Percentiles rank a stretch among this genome's conserved stretches.
These are phyloP conservation scores for Nansenia antarctica DNA, from an alignment of 2,113 vertebrate species.

Conservation along the genomic window DNA sequence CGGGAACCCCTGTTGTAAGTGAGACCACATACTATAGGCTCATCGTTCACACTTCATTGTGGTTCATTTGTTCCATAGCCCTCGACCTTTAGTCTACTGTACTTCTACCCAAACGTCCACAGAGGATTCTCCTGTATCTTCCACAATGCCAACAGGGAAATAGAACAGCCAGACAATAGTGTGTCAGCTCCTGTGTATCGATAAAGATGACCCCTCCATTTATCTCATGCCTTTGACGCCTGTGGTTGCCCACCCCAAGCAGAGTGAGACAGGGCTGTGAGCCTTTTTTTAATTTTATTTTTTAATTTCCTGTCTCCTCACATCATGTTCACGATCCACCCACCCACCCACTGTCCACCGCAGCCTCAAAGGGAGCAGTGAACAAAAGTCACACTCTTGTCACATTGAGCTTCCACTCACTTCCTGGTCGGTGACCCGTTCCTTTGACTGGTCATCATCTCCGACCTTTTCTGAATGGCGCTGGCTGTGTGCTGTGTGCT, in stretches of 20 bases:
- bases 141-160: constrained; percentile 10
- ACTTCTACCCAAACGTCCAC: not conserved
- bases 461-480: constrained; percentile 5
- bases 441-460: constrained; percentile 22
- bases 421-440: constrained; percentile 21
- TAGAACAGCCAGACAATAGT: constrained; percentile 23
- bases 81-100: not conserved
- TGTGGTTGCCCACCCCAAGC: constrained; percentile 27
- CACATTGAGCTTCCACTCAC: constrained; percentile 35
- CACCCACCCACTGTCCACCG: constrained; percentile 23
- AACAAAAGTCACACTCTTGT: constrained; percentile 44
- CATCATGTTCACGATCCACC: constrained; percentile 22
- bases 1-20: not conserved
- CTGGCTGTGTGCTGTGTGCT: constrained; percentile 9
- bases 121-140: not conserved
- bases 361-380: constrained; percentile 29
- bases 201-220: constrained; percentile 46
- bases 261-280: constrained; percentile 17
- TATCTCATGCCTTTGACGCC: constrained; percentile 31
- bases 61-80: not conserved
- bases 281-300: too few species aligned
- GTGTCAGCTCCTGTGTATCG: constrained; percentile 9
- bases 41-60: not conserved
- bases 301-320: constrained; percentile 50
- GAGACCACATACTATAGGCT: not conserved